Conservation (phyloP, 2,113 vertebrate genomes). For the Triplophysa siluroides region DNA sequence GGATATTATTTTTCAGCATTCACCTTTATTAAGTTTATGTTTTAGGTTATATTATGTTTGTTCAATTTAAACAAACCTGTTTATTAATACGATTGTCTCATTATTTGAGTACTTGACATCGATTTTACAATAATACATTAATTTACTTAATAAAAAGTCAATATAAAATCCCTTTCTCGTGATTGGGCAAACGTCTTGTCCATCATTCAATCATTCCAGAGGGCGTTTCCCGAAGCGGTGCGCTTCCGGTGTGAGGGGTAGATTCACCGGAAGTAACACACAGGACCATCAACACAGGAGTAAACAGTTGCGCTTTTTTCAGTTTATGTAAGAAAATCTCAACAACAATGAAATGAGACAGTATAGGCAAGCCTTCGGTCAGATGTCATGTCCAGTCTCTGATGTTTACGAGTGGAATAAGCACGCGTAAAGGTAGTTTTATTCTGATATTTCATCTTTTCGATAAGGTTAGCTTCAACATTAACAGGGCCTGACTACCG, state of each 20-base stretch:
- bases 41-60: no score
- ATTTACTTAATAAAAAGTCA: not conserved
- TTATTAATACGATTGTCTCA: no score
- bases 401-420: constrained; percentile 45
- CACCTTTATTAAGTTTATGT: no score
- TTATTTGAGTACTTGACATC: no score
- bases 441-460: not conserved
- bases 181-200: constrained; percentile 26
- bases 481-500: constrained; percentile 30
- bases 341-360: constrained; percentile 41
- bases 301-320: constrained; percentile 49
- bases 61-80: no score
- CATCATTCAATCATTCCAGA: not conserved
- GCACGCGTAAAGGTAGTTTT: constrained; percentile 63
- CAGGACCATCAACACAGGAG: constrained; percentile 39
- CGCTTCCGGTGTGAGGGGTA: constrained; percentile 57
- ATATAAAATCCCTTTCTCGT: not conserved
- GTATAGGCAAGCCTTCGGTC: constrained; percentile 11
- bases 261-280: constrained; percentile 47
- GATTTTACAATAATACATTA: not conserved
- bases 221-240: constrained; percentile 11
- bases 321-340: constrained; percentile 36
- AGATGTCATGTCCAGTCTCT: constrained; percentile 38
- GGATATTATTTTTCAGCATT: no score
- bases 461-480: constrained; percentile 2